Evolutionary conservation across 2,797 vertebrate species (phyloP).

Genomic region (Lutjanus campechanus): DNA sequence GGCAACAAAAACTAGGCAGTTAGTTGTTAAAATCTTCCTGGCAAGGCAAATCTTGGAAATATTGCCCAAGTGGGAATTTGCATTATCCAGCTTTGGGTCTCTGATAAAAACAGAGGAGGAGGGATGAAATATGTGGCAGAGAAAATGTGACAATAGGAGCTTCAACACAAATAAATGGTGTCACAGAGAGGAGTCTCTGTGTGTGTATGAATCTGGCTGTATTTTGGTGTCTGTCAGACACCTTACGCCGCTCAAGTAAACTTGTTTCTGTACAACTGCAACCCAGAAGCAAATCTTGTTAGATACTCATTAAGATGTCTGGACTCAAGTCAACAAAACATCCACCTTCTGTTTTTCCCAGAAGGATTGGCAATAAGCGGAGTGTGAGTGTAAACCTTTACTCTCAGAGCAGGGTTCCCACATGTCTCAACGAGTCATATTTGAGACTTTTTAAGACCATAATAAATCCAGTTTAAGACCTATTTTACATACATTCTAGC

Average conservation of each 20-base stretch:
- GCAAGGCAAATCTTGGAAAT: slow-evolving; percentile 44
- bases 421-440: too few relatives aligned
- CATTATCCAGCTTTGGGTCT: slow-evolving; percentile 54
- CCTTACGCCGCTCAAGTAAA: slow-evolving; percentile 2
- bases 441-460: too few relatives aligned
- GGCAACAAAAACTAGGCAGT: slow-evolving; percentile 25
- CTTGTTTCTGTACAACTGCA: neutral
- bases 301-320: slow-evolving; percentile 18
- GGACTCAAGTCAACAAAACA: slow-evolving; percentile 17
- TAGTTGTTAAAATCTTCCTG: slow-evolving; percentile 56
- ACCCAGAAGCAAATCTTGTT: slow-evolving; percentile 22
- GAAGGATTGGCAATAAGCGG: slow-evolving; percentile 15
- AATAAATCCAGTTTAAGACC: too few relatives aligned
- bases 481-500: too few relatives aligned
- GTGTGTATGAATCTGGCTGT: neutral
- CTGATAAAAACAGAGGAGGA: slow-evolving; percentile 29
- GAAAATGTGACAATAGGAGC: slow-evolving; percentile 24
- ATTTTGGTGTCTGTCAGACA: slow-evolving; percentile 5
- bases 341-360: slow-evolving; percentile 22
- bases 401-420: neutral
- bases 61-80: slow-evolving; percentile 61
- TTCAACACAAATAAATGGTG: slow-evolving; percentile 6
- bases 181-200: neutral
- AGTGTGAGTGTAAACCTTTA: neutral
- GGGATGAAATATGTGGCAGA: slow-evolving; percentile 8